Conservation (phyloP, 2,113 vertebrate species). For the Channa argus region DNA sequence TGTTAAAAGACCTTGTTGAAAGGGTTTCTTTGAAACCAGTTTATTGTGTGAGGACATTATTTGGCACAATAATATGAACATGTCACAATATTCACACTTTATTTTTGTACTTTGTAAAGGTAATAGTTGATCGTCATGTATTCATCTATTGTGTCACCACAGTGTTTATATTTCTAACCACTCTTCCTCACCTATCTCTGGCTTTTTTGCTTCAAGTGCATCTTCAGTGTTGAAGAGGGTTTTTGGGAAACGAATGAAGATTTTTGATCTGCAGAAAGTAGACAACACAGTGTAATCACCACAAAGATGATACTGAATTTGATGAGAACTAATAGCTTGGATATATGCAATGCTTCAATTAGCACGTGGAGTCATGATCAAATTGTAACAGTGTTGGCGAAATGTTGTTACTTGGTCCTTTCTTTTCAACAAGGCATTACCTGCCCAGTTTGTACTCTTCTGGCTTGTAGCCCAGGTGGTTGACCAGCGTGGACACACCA, state of each 20-base stretch:
- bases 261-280: conserved; percentile 90
- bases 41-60: no score
- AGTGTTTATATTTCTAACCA: not conserved
- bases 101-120: no score
- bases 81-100: no score
- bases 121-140: no score
- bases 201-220: conserved; percentile 92
- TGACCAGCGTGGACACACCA: conserved; percentile 91
- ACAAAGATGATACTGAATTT: not conserved
- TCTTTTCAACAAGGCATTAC: conserved; percentile 69
- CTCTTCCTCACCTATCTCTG: conserved; percentile 87
- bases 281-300: not conserved
- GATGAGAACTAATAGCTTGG: not conserved
- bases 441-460: conserved; percentile 98
- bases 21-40: no score
- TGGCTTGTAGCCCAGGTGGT: conserved; percentile 92
- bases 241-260: conserved; percentile 99
- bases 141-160: no score
- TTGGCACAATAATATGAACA: no score
- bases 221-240: conserved; percentile 97
- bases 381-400: not conserved
- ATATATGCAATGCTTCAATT: not conserved
- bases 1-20: not conserved
- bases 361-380: not conserved
- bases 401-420: no score